Evolutionary conservation across 2,888 invertebrate genomes (phyloP).

Genomic region (Oscheius myriophilus): DNA sequence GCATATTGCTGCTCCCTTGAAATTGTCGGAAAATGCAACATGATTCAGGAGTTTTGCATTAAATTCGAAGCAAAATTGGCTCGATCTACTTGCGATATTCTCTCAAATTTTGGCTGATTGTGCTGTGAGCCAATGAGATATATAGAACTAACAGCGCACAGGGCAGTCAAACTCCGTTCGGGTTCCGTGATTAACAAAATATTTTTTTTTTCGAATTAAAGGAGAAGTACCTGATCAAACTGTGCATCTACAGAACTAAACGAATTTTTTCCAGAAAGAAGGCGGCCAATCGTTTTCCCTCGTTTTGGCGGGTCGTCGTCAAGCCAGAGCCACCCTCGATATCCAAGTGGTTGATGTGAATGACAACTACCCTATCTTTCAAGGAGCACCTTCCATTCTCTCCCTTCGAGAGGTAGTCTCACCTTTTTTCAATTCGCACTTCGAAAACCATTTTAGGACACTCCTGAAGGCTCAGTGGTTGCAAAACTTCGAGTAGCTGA

Average conservation of each 20-base stretch:
- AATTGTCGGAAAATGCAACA: no score
- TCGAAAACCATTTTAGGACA: conserved; percentile 31
- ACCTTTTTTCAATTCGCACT: not conserved
- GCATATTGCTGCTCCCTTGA: no score
- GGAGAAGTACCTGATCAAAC: conserved; percentile 16
- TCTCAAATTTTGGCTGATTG: no score
- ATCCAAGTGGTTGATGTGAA: conserved; percentile 72
- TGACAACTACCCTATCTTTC: conserved; percentile 73
- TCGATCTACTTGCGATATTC: no score
- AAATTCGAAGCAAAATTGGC: no score
- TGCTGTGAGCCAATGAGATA: no score
- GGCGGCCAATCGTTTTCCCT: conserved; percentile 54
- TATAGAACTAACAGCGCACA: no score
- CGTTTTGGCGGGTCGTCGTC: conserved; percentile 45
- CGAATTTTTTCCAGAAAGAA: conserved; percentile 46
- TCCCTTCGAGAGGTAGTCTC: conserved; percentile 78
- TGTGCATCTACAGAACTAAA: conserved; percentile 14
- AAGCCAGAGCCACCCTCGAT: conserved; percentile 58
- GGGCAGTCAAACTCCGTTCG: no score
- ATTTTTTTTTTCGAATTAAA: not conserved
- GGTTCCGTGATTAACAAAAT: no score
- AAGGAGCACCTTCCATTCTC: conserved; percentile 78
- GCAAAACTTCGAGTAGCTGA: conserved; percentile 46
- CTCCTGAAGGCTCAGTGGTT: conserved; percentile 42
- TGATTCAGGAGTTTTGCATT: no score